Evolutionary conservation across 2,113 vertebrate species (phyloP).

Genomic region (Vanacampus margaritifer): DNA sequence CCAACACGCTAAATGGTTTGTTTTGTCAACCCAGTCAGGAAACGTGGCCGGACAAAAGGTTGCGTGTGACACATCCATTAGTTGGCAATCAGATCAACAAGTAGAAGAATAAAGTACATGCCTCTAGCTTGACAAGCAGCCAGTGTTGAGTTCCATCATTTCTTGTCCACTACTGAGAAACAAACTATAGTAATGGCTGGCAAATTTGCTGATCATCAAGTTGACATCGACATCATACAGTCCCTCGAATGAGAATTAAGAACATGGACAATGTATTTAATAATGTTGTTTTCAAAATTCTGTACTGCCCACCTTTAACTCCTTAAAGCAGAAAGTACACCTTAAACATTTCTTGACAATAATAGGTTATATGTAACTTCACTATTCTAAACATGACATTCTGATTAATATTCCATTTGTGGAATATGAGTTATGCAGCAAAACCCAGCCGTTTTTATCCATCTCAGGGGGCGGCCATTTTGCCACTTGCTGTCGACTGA

Average conservation of each 20-base stretch:
- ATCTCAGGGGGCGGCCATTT: no score
- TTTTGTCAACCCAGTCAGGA: neutral
- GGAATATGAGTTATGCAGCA: no score
- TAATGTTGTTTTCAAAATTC: neutral
- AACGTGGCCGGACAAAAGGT: neutral
- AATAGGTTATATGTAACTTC: no score
- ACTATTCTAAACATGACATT: no score
- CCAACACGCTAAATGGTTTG: neutral
- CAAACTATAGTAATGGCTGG: no score
- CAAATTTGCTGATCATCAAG: no score
- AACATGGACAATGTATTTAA: neutral
- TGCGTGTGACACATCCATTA: neutral
- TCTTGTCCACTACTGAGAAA: neutral
- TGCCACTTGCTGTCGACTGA: no score
- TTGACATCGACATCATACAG: no score
- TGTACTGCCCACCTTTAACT: neutral
- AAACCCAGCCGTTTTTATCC: no score
- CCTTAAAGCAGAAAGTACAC: neutral
- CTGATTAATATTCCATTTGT: no score
- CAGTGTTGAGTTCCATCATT: neutral
- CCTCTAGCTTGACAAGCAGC: neutral
- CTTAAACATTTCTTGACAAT: no score
- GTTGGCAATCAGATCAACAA: neutral
- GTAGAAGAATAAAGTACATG: neutral
- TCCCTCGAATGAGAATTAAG: no score